Base-by-base conservation (phyloP, 2,888 invertebrate genomes). In the Corbicula japonica region DNA sequence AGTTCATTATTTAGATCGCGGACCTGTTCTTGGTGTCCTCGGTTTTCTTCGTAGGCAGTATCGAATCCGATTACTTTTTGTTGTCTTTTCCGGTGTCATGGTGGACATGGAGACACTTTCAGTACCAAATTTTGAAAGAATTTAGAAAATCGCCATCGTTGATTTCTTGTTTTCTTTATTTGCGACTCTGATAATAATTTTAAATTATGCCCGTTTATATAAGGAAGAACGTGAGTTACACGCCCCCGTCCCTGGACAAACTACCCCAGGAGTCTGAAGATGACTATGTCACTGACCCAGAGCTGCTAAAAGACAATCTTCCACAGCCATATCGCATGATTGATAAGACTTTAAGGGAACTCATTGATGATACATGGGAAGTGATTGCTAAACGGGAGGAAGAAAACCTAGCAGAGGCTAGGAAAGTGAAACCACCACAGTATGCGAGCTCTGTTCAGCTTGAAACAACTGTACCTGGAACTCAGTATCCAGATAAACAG, bases 271-370 rank as follows among this genome's bases (percentile, higher is more conserved):
- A 90, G 65, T 87, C 89, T 70, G 87, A 88, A 30, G 92, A 92
- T 34, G 92, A 92, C 76, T 92, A 88, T 75, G 68, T 92, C 12
- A 81, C 85, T 52, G 92, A 93, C 65, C 93, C 92, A 15, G 92
- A 92, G 34, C 89, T 89, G 70, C 61, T 91, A 28, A 83, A 87
- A 44, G 93, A 92, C 77, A 61, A 66, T 44, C 75, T 93, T 12
- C 93, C 93, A 28, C 92, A 92, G 76, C 93, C 93, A 0, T 93
- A 90, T 83, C 89, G 92, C 1, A 90, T 92, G 90, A 87, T 93
- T n/a, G 89, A 92, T 69, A 92, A 90, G 81, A 82, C 92, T 46
- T 41, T 92, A 5, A 65, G 61, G n/a, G 75, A 85, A 52, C 62
- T 92, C 32, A 66, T 91, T n/a, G 91, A 92, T 60, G 87, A 87